Evolutionary conservation across 1,140 invertebrate species (phyloP).

Genomic region (Vanessa atalanta): DNA sequence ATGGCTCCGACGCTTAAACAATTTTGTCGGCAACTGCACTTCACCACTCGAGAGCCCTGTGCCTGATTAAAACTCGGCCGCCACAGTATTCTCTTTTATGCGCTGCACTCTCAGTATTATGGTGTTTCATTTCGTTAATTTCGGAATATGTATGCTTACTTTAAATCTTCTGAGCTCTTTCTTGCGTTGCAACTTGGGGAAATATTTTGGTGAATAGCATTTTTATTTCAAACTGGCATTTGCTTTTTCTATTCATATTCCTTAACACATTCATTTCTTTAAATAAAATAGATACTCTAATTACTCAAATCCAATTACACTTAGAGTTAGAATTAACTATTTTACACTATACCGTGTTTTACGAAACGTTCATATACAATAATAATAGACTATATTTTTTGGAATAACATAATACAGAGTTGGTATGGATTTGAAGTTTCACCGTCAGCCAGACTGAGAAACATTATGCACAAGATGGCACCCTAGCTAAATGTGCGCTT

Average conservation of each 20-base stretch:
- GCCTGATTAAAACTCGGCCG: conserved; percentile 62
- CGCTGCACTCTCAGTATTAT: conserved; percentile 19
- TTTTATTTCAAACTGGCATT: not conserved
- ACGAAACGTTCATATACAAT: not conserved
- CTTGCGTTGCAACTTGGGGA: not conserved
- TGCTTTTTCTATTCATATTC: not conserved
- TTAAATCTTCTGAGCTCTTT: conserved; percentile 28
- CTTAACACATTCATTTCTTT: not conserved
- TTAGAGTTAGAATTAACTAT: not conserved
- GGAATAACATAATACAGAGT: conserved; percentile 46
- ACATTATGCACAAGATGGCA: conserved; percentile 56
- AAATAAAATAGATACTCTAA: not conserved
- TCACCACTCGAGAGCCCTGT: conserved; percentile 59
- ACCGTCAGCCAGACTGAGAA: conserved; percentile 46
- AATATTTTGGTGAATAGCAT: not conserved
- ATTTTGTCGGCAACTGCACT: conserved; percentile 47
- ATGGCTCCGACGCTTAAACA: conserved; percentile 25
- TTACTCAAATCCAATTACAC: not conserved
- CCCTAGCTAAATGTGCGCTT: conserved; percentile 34
- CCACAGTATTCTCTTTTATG: conserved; percentile 47
- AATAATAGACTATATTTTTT: conserved; percentile 15
- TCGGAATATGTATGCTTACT: conserved; percentile 27
- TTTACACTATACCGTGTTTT: not conserved
- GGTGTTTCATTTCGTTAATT: conserved; percentile 35
- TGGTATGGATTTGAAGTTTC: conserved; percentile 49